Conservation (phyloP, 23 tunicate genomes). For the Trididemnum clinides region DNA sequence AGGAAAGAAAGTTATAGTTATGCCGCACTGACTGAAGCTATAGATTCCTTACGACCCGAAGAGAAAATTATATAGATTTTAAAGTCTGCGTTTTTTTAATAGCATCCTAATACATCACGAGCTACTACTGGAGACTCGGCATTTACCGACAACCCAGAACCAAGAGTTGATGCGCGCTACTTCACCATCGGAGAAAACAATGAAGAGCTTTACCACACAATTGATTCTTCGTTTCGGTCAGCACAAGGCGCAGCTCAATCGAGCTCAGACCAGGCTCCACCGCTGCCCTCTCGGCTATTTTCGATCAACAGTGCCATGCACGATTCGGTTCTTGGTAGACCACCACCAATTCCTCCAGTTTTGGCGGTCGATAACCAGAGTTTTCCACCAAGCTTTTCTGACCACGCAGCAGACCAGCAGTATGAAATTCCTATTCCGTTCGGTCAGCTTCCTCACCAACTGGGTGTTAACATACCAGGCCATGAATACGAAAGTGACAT, state of each 20-base stretch:
- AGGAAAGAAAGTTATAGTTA: no score
- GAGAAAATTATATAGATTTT: no score
- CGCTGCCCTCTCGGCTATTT: neutral
- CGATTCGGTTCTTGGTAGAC: neutral
- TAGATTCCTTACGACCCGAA: no score
- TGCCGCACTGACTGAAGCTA: no score
- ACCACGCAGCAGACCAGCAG: neutral
- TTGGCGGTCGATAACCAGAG: neutral
- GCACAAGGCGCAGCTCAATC: no score
- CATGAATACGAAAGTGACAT: neutral
- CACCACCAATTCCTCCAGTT: neutral
- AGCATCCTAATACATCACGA: neutral
- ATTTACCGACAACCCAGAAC: neutral
- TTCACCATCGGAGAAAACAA: slow-evolving; percentile 10
- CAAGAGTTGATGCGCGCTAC: neutral
- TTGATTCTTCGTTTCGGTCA: neutral
- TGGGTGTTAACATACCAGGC: neutral
- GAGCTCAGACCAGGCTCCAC: neutral
- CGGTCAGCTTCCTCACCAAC: neutral
- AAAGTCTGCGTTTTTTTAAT: neutral
- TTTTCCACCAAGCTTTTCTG: neutral
- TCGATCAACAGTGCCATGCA: neutral
- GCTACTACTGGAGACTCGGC: neutral
- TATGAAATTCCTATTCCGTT: slow-evolving; percentile 6
- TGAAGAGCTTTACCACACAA: slow-evolving; percentile 11